Conservation (phyloP, 2,888 invertebrate species). For the Hypomecis punctinalis region DNA sequence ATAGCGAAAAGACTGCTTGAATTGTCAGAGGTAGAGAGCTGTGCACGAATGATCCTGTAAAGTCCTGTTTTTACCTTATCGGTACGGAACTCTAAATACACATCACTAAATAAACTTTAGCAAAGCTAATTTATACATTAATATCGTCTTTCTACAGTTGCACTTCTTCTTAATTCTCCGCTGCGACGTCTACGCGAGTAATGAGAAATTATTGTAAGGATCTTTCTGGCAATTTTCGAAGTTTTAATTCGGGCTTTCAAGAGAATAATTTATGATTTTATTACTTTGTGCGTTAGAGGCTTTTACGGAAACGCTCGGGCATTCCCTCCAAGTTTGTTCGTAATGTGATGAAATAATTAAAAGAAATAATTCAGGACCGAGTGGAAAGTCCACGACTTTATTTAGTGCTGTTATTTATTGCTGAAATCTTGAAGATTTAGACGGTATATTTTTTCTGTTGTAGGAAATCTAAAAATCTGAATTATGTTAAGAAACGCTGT, state of each 20-base stretch:
- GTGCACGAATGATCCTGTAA: too few species aligned
- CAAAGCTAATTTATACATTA: neutral
- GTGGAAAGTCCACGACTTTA: conserved; percentile 21
- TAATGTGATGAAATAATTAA: conserved; percentile 37
- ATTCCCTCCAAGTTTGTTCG: conserved; percentile 28
- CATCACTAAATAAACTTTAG: too few species aligned
- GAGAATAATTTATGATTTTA: conserved; percentile 48
- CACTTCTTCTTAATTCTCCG: neutral
- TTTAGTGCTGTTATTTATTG: neutral
- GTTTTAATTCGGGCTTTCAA: conserved; percentile 53
- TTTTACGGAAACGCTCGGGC: conserved; percentile 28
- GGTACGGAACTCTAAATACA: too few species aligned
- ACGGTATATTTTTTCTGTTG: too few species aligned
- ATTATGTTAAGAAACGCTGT: too few species aligned
- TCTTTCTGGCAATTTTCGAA: conserved; percentile 52
- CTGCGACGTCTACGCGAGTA: conserved; percentile 42
- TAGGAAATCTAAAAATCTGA: too few species aligned
- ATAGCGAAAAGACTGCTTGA: too few species aligned
- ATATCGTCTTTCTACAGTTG: neutral
- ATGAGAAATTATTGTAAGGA: conserved; percentile 57
- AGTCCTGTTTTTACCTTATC: too few species aligned
- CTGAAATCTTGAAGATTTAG: too few species aligned
- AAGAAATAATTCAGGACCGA: conserved; percentile 29
- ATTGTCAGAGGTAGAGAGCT: too few species aligned
- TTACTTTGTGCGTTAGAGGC: conserved; percentile 41